phyloP scores from a whole-genome alignment of 2,888 invertebrate genomes.

The Protophormia terraenovae region DNA sequence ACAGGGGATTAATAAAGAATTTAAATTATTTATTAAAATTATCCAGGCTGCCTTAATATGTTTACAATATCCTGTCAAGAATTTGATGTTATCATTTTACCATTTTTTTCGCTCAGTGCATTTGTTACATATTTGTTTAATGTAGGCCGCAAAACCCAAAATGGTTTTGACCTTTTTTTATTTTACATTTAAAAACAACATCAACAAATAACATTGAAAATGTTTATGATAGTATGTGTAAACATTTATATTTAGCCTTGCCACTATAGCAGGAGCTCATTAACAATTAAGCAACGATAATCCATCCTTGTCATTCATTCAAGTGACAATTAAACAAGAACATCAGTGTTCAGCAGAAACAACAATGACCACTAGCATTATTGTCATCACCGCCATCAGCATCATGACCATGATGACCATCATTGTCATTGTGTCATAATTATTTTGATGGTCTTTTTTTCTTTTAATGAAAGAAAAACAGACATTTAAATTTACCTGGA shows the following conservation, averaged over 20 bases:
- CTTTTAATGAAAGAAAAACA: not conserved
- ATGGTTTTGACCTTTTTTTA: constrained; percentile 1
- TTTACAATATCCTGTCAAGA: too few species aligned
- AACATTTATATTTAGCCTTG: not conserved
- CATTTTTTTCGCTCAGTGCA: not conserved
- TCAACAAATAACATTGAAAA: not conserved
- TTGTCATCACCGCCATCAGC: not conserved
- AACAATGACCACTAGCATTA: constrained; percentile 15
- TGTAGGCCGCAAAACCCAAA: constrained; percentile 12
- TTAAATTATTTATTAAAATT: too few species aligned
- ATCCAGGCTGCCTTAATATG: too few species aligned
- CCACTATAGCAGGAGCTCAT: constrained; percentile 21
- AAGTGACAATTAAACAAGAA: constrained; percentile 51
- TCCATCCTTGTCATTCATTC: constrained; percentile 60
- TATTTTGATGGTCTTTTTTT: constrained; percentile 27
- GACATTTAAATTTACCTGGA: not conserved
- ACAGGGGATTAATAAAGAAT: too few species aligned
- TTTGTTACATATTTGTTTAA: not conserved
- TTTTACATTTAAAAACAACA: constrained; percentile 2
- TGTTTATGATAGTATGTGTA: not conserved
- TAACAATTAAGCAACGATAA: constrained; percentile 56
- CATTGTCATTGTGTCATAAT: constrained; percentile 32
- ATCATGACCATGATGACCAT: constrained; percentile 24
- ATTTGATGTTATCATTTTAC: not conserved
- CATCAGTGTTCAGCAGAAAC: constrained; percentile 14